phyloP scores from a whole-genome alignment of 2,797 vertebrate species.

The Tenualosa thibaudeaui region DNA sequence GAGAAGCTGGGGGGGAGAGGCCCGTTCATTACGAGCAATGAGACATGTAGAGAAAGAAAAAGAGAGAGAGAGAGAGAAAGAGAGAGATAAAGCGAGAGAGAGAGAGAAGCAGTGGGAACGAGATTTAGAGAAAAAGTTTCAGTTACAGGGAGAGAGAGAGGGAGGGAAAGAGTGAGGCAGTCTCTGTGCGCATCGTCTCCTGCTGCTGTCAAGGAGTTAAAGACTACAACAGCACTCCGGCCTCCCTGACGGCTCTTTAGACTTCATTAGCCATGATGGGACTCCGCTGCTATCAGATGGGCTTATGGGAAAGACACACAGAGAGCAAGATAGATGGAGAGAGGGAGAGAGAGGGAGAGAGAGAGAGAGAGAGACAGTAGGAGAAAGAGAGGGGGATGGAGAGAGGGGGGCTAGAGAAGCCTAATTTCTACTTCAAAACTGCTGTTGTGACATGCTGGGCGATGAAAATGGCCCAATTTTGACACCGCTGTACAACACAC shows the following conservation, averaged over 20 bases:
- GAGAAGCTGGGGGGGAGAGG: background rate
- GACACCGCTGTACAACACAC: background rate
- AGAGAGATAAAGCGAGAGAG: background rate
- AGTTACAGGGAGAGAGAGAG: background rate
- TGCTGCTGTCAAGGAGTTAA: constrained; percentile 4
- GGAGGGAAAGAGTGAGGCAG: background rate
- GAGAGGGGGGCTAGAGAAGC: background rate
- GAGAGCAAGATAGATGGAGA: background rate
- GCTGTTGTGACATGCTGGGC: constrained; percentile 17
- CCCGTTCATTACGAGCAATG: background rate
- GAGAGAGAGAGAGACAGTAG: background rate
- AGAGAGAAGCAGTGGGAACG: background rate
- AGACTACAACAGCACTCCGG: background rate
- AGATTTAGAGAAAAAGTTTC: background rate
- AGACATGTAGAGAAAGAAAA: background rate
- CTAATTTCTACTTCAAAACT: constrained; percentile 14
- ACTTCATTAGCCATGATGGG: background rate
- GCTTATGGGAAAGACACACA: background rate
- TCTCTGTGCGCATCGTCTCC: background rate
- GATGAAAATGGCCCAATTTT: constrained; percentile 19
- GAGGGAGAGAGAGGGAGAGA: background rate
- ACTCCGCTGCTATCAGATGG: constrained; percentile 10
- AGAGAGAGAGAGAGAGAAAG: background rate
- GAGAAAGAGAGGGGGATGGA: background rate
- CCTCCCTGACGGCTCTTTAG: constrained; percentile 2